Percentiles rank a stretch among this genome's conserved stretches.
These are phyloP conservation scores for Reticulitermes lucifugus DNA, from an alignment of 2,888 invertebrate species.

Conservation along the genomic window DNA sequence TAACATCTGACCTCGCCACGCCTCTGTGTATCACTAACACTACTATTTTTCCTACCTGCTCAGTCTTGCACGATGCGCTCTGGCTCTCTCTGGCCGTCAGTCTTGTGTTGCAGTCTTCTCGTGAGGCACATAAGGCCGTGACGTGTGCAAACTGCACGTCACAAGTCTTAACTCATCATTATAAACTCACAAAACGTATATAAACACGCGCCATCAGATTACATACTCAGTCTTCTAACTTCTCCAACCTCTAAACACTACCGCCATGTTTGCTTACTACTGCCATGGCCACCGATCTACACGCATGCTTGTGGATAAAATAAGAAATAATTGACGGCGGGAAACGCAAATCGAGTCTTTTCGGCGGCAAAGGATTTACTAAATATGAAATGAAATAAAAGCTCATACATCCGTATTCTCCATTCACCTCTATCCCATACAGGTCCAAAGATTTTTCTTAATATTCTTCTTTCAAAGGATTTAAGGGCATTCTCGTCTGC, in stretches of 20 bases:
- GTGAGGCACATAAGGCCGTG: constrained; percentile 53
- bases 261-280: constrained; percentile 48
- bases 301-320: background rate
- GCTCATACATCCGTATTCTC: too few relatives aligned
- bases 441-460: too few relatives aligned
- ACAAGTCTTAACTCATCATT: constrained; percentile 48
- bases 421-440: too few relatives aligned
- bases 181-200: constrained; percentile 42
- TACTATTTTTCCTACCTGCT: constrained; percentile 46
- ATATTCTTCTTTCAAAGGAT: too few relatives aligned
- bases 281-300: constrained; percentile 2
- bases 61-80: constrained; percentile 54
- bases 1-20: constrained; percentile 43
- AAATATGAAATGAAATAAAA: too few relatives aligned
- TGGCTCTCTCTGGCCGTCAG: constrained; percentile 55
- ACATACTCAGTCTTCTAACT: constrained; percentile 50
- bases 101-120: constrained; percentile 57
- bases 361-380: too few relatives aligned
- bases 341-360: background rate
- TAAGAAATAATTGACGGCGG: background rate
- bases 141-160: constrained; percentile 49
- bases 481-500: too few relatives aligned
- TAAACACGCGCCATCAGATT: constrained; percentile 46
- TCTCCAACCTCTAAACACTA: constrained; percentile 26
- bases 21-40: constrained; percentile 45